phyloP scores from a whole-genome alignment of 2,797 vertebrate species.

The Squalus acanthias region DNA sequence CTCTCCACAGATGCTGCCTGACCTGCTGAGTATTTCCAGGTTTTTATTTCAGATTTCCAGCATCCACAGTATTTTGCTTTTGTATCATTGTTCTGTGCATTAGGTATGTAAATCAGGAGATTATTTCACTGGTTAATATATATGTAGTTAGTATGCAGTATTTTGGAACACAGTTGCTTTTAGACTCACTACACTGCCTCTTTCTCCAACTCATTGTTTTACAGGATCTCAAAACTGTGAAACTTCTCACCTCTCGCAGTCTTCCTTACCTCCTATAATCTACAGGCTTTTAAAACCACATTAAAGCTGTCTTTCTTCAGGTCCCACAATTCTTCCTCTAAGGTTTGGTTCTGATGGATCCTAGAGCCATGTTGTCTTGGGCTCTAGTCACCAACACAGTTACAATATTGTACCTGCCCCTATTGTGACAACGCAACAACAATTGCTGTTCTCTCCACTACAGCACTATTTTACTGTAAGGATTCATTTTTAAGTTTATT shows the following conservation, averaged over 20 bases:
- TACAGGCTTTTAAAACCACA: background rate
- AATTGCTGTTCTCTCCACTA: background rate
- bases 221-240: background rate
- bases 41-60: too few relatives aligned
- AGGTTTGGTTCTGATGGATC: background rate
- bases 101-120: background rate
- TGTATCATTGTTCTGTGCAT: background rate
- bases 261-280: background rate
- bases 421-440: background rate
- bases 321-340: background rate
- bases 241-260: background rate
- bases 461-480: background rate
- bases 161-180: background rate
- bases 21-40: too few relatives aligned
- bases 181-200: background rate
- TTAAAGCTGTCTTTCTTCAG: background rate
- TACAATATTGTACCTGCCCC: background rate
- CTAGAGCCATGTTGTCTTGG: background rate
- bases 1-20: too few relatives aligned
- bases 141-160: background rate
- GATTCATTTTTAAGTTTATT: background rate
- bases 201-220: background rate
- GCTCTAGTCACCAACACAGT: background rate
- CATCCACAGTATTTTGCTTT: too few relatives aligned
- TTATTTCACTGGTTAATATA: background rate